These are phyloP conservation scores for Phocoena sinus DNA, from an alignment of 2,113 vertebrate genomes.

Conservation along the genomic window DNA sequence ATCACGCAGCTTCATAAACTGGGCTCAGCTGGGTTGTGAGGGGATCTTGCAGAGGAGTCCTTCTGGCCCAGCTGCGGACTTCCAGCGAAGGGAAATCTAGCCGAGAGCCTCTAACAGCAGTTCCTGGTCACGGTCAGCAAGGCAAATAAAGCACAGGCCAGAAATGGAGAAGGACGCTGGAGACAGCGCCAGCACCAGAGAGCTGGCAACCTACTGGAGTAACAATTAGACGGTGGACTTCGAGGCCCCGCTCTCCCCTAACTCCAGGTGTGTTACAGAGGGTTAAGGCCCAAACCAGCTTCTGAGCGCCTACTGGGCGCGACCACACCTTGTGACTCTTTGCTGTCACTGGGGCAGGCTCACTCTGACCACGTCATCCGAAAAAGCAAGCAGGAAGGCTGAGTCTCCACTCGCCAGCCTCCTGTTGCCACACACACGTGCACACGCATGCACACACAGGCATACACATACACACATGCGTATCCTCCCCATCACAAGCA, in stretches of 20 bases:
- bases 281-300: not conserved
- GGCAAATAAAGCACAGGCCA: not conserved
- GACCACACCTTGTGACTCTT: not conserved
- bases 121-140: not conserved
- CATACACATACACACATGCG: rapidly evolving
- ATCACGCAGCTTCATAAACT: not conserved
- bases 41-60: not conserved
- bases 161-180: not conserved
- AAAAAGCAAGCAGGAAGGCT: not conserved
- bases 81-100: not conserved
- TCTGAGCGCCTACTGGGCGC: rapidly evolving
- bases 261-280: not conserved
- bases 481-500: not conserved
- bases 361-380: not conserved
- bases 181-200: not conserved
- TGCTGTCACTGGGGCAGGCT: not conserved
- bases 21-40: not conserved
- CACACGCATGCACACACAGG: rapidly evolving
- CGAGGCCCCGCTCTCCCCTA: not conserved
- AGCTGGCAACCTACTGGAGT: not conserved
- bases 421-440: not conserved
- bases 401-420: not conserved
- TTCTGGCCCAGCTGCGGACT: not conserved
- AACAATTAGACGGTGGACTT: not conserved
- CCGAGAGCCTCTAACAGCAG: not conserved